Conservation (phyloP, 2,797 vertebrate species). For the Cheirogaleus major region DNA sequence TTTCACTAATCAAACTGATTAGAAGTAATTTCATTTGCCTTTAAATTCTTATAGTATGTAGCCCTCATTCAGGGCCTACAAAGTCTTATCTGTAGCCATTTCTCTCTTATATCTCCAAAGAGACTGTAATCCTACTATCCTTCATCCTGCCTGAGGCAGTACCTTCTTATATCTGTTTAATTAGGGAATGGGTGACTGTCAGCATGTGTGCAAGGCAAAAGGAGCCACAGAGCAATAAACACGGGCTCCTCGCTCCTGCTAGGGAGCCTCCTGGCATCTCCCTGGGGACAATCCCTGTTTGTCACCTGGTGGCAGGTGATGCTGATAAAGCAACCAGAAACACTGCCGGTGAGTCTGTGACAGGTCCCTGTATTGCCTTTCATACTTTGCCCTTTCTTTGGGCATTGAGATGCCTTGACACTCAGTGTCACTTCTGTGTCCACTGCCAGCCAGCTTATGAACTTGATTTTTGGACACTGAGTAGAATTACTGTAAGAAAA, state of each 20-base stretch:
- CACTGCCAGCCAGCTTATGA: neutral
- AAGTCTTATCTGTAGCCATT: neutral
- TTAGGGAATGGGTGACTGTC: neutral
- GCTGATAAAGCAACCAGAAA: neutral
- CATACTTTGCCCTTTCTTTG: neutral
- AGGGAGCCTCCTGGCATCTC: neutral
- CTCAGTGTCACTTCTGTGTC: neutral
- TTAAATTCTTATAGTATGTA: neutral
- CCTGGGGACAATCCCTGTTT: neutral
- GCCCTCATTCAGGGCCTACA: neutral
- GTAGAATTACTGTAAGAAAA: slow-evolving; percentile 15
- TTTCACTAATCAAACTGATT: neutral
- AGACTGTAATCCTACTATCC: neutral
- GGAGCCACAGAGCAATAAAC: neutral
- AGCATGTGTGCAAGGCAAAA: neutral
- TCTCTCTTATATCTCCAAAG: neutral
- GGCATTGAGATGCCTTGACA: neutral
- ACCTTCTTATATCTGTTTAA: neutral
- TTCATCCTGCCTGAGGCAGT: neutral
- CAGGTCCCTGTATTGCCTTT: neutral
- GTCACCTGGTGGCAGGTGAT: neutral
- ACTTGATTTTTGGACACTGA: neutral
- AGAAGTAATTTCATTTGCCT: neutral
- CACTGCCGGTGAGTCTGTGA: neutral
- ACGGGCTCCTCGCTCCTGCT: neutral